phyloP scores from a whole-genome alignment of 2,888 invertebrate species.

The Tryphoninae sp. region DNA sequence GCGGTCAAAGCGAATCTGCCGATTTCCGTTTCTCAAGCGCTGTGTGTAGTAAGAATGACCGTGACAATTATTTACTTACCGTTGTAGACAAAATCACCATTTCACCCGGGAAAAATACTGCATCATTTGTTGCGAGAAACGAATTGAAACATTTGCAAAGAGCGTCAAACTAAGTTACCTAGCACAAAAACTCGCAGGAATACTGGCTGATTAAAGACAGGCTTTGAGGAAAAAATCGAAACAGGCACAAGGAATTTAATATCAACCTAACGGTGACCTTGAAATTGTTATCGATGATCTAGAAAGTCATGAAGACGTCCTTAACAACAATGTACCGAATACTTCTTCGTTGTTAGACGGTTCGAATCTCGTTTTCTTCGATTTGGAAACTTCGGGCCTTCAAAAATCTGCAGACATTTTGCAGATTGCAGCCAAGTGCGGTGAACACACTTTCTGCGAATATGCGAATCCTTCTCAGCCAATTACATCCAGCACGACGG shows the following conservation, averaged over 20 bases:
- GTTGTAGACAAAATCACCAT: slow-evolving; percentile 31
- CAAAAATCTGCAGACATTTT: slow-evolving; percentile 36
- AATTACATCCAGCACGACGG: slow-evolving; percentile 31
- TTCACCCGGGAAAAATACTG: neutral
- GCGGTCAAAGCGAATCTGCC: slow-evolving; percentile 46
- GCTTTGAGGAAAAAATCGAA: slow-evolving; percentile 45
- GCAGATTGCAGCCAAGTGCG: slow-evolving; percentile 41
- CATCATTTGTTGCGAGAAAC: neutral
- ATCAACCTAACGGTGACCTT: slow-evolving; percentile 56
- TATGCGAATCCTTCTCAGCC: slow-evolving; percentile 42
- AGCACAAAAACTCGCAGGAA: slow-evolving; percentile 45
- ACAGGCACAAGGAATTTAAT: slow-evolving; percentile 48
- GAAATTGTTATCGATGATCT: slow-evolving; percentile 31
- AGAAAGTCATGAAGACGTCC: neutral
- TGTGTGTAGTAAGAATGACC: slow-evolving; percentile 53
- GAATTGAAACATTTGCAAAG: slow-evolving; percentile 6
- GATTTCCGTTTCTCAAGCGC: slow-evolving; percentile 54
- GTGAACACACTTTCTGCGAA: slow-evolving; percentile 4
- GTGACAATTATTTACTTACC: slow-evolving; percentile 41
- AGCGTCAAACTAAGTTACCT: slow-evolving; percentile 43
- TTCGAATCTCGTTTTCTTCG: slow-evolving; percentile 18
- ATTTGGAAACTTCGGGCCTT: slow-evolving; percentile 33
- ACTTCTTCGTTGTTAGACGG: neutral
- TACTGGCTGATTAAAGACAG: slow-evolving; percentile 51
- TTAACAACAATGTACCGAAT: slow-evolving; percentile 5